Conservation (phyloP, 2,113 vertebrate species). For the Gulo gulo region DNA sequence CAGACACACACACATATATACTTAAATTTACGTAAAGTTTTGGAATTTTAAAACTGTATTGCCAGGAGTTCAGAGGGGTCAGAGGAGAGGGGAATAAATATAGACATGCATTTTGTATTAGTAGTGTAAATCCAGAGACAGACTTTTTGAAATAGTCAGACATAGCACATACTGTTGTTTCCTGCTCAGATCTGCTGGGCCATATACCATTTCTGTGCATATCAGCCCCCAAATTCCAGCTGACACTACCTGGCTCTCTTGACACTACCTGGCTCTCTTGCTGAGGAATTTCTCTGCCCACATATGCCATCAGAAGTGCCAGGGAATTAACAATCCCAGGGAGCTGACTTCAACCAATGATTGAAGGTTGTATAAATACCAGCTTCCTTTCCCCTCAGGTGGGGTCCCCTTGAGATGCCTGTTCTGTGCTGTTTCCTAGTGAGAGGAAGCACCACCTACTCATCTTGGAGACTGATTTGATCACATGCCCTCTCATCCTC, state of each 20-base stretch:
- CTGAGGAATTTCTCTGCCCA: not conserved
- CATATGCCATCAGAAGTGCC: not conserved
- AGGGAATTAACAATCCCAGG: not conserved
- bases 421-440: not conserved
- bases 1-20: not conserved
- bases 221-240: not conserved
- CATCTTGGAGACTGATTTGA: not conserved
- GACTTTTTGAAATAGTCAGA: not conserved
- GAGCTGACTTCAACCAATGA: not conserved
- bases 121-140: not conserved
- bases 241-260: not conserved
- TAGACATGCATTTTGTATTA: not conserved
- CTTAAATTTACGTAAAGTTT: not conserved
- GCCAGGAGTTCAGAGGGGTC: not conserved
- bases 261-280: not conserved
- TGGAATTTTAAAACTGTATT: not conserved
- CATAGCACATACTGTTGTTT: not conserved
- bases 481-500: not conserved
- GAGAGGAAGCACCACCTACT: not conserved
- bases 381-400: not conserved
- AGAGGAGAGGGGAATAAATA: not conserved
- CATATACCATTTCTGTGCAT: not conserved
- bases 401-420: not conserved
- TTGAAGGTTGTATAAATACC: not conserved
- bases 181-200: not conserved